Conservation (phyloP, 2,113 vertebrate genomes). For the Piprites chloris region DNA sequence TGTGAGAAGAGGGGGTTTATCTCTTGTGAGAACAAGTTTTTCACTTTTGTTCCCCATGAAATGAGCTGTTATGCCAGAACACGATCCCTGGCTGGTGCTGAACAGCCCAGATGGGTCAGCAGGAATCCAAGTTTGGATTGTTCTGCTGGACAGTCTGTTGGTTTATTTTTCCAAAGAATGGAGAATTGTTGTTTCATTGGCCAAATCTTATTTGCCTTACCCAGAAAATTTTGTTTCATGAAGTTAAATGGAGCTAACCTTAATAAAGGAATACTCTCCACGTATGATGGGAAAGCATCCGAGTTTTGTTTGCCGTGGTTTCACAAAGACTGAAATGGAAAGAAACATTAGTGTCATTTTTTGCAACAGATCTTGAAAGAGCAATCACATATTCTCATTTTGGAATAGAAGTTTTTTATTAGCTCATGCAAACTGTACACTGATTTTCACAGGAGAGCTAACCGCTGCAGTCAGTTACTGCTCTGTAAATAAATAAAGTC, state of each 20-base stretch:
- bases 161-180: not conserved
- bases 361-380: not conserved
- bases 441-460: not conserved
- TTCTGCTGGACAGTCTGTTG: not conserved
- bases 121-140: not conserved
- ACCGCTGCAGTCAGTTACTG: not conserved
- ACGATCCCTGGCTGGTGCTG: not conserved
- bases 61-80: not conserved
- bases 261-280: not conserved
- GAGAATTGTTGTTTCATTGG: not conserved
- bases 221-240: not conserved
- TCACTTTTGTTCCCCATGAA: not conserved
- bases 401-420: not conserved
- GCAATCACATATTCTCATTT: not conserved
- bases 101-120: not conserved
- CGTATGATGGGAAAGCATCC: not conserved
- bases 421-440: not conserved
- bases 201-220: not conserved
- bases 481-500: not conserved
- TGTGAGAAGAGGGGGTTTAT: not conserved
- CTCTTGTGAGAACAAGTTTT: not conserved
- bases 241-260: not conserved
- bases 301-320: not conserved
- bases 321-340: not conserved
- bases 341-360: not conserved